phyloP scores from a whole-genome alignment of 2,888 invertebrate species.

The Bruchidius siliquastri region DNA sequence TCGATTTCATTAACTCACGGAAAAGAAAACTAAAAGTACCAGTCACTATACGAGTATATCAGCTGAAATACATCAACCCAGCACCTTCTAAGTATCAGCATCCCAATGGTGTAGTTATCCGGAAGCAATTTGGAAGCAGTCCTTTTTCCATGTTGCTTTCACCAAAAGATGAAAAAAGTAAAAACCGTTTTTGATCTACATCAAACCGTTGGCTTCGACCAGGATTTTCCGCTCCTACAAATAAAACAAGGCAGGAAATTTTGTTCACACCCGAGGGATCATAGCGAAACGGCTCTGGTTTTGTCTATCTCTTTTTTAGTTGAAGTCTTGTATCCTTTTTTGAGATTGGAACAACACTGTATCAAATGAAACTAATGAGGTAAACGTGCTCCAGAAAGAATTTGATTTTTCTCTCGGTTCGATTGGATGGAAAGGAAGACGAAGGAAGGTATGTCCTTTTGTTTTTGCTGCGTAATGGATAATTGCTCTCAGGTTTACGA shows the following conservation, averaged over 20 bases:
- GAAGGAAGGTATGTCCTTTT: background rate
- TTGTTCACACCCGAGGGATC: background rate
- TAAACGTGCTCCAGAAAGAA: constrained; percentile 32
- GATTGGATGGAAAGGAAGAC: background rate
- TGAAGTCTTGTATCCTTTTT: background rate
- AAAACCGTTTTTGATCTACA: background rate
- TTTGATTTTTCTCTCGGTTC: constrained; percentile 14
- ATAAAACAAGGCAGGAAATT: background rate
- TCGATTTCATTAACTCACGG: no score
- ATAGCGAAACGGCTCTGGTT: background rate
- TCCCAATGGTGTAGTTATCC: background rate
- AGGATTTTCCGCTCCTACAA: background rate
- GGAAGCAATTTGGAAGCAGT: background rate
- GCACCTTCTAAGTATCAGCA: background rate
- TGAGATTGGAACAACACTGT: constrained; percentile 33
- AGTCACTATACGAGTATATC: no score
- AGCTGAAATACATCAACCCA: no score
- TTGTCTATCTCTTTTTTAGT: background rate
- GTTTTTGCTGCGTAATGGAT: background rate
- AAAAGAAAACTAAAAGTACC: no score
- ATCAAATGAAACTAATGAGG: constrained; percentile 37
- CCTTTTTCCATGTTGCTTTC: background rate
- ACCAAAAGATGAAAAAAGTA: background rate
- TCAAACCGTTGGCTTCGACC: background rate
- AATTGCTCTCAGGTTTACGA: background rate